Evolutionary conservation across 2,113 vertebrate species (phyloP).

Genomic region (Diphyllodes magnificus): DNA sequence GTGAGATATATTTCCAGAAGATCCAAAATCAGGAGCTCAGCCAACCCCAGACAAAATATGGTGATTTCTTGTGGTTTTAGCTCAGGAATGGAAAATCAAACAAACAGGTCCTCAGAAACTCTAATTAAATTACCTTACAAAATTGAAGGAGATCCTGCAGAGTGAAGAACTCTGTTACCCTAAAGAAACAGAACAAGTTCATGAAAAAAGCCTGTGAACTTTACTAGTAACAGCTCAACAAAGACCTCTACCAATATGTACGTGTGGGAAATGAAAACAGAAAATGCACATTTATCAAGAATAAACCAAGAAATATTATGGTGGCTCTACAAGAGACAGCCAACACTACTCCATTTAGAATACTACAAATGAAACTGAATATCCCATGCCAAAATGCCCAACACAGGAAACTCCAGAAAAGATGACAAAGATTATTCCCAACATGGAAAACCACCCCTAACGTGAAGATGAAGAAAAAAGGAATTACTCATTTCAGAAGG

Average conservation of each 20-base stretch:
- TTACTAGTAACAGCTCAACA: neutral
- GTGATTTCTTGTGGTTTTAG: neutral
- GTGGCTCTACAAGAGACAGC: neutral
- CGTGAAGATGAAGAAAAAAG: neutral
- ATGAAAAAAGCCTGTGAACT: neutral
- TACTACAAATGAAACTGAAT: neutral
- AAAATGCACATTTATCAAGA: neutral
- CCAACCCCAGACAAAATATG: neutral
- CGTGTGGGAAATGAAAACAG: neutral
- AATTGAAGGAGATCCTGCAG: neutral
- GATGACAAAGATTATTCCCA: neutral
- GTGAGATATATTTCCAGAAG: neutral
- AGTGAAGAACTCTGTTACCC: neutral
- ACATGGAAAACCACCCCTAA: neutral
- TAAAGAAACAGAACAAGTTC: neutral
- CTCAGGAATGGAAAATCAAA: neutral
- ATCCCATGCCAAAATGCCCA: neutral
- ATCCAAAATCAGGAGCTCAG: neutral
- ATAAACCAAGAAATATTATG: neutral
- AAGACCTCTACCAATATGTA: neutral
- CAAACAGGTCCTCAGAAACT: neutral
- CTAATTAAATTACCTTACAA: neutral
- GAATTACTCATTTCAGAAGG: neutral
- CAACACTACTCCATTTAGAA: neutral
- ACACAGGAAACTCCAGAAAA: neutral